Percentiles rank a stretch among this genome's conserved stretches.
Conservation (phyloP, 2,113 vertebrate species). For the western clawed frog (Xenopus tropicalis) region UCB_Xtro_10.0 CM004445.2:60783001-60783500, state of each 20-base stretch:
- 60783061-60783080: too few relatives aligned
- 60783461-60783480: too few relatives aligned
- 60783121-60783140: not conserved
- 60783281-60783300: conserved; percentile 21
- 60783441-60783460: too few relatives aligned
- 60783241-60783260: conserved; percentile 24
- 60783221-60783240: conserved; percentile 24
- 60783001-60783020: too few relatives aligned
- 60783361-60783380: not conserved
- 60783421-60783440: too few relatives aligned
- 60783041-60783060: too few relatives aligned
- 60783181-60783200: conserved; percentile 19
- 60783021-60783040: too few relatives aligned
- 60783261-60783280: conserved; percentile 24
- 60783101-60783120: not conserved
- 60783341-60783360: conserved; percentile 11
- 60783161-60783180: not conserved
- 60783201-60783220: conserved; percentile 30
- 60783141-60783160: not conserved
- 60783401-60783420: not conserved
- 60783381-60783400: not conserved
- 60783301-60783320: conserved; percentile 20
- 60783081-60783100: too few relatives aligned
- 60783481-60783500: too few relatives aligned
- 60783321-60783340: conserved; percentile 15